Conservation (phyloP, 2,113 vertebrate species). For the Pseudorhombus dupliciocellatus region DNA sequence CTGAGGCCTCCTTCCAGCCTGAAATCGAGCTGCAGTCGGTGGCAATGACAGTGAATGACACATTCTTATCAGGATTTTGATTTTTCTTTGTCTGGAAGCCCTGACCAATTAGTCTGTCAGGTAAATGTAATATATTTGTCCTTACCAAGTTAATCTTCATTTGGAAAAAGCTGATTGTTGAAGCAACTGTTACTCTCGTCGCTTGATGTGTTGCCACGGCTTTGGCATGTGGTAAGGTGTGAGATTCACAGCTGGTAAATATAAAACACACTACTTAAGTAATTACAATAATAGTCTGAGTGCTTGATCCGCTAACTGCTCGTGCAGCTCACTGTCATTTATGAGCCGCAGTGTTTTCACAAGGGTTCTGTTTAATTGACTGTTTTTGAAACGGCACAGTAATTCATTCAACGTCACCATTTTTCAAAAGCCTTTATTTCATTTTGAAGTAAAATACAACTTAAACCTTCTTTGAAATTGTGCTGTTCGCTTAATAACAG, state of each 20-base stretch:
- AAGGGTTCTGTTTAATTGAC: not conserved
- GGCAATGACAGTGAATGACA: not conserved
- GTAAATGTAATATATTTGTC: no score
- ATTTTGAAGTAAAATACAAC: not conserved
- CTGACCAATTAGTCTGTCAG: no score
- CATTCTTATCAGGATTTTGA: not conserved
- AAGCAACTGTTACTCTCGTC: no score
- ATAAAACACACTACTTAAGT: not conserved
- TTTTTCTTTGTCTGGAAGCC: no score
- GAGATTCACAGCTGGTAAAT: no score
- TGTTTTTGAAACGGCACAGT: not conserved
- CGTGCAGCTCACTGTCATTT: not conserved
- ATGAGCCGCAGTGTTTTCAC: not conserved
- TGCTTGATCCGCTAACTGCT: not conserved
- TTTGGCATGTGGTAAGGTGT: not conserved
- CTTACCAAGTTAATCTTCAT: no score
- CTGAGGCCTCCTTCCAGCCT: constrained; percentile 4
- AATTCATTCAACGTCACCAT: not conserved
- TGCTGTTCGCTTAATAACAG: constrained; percentile 1
- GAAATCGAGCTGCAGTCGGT: constrained; percentile 7
- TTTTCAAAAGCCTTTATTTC: not conserved
- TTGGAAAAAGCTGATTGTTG: no score
- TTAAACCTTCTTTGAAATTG: not conserved
- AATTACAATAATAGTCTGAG: constrained; percentile 4
- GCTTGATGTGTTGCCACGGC: not conserved